phyloP scores from a whole-genome alignment of 2,113 vertebrate genomes.

The Jaculus jaculus region DNA sequence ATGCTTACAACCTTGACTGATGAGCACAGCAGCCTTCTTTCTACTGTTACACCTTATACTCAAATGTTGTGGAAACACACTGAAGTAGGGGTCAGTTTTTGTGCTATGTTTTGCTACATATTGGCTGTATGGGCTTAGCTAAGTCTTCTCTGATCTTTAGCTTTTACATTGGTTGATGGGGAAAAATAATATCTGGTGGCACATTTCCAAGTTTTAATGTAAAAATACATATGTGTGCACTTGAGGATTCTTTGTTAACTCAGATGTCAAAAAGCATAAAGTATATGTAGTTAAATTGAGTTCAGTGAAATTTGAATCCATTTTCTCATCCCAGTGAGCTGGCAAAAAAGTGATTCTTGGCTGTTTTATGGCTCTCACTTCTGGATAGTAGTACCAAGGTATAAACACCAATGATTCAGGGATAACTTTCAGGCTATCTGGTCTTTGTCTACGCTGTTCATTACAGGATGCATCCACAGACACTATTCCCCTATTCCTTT shows the following conservation, averaged over 20 bases:
- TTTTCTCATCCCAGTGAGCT: neutral
- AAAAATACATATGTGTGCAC: neutral
- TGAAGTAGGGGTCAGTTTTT: neutral
- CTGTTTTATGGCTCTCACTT: neutral
- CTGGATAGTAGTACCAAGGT: neutral
- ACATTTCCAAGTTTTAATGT: neutral
- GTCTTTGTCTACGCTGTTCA: neutral
- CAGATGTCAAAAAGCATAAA: neutral
- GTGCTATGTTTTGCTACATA: neutral
- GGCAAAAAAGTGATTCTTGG: neutral
- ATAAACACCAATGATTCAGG: neutral
- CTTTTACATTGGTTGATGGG: neutral
- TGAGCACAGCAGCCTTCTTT: neutral
- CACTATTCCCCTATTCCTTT: neutral
- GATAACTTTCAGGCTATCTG: too few species aligned
- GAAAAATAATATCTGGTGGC: neutral
- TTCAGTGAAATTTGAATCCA: neutral
- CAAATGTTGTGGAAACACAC: neutral
- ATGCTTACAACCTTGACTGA: neutral
- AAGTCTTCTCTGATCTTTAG: neutral
- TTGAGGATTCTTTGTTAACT: neutral
- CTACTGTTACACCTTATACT: neutral
- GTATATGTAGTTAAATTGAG: neutral
- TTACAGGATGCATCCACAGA: neutral
- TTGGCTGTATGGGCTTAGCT: neutral